phyloP scores from a whole-genome alignment of 2,888 invertebrate species.

The Odontothrips loti region DNA sequence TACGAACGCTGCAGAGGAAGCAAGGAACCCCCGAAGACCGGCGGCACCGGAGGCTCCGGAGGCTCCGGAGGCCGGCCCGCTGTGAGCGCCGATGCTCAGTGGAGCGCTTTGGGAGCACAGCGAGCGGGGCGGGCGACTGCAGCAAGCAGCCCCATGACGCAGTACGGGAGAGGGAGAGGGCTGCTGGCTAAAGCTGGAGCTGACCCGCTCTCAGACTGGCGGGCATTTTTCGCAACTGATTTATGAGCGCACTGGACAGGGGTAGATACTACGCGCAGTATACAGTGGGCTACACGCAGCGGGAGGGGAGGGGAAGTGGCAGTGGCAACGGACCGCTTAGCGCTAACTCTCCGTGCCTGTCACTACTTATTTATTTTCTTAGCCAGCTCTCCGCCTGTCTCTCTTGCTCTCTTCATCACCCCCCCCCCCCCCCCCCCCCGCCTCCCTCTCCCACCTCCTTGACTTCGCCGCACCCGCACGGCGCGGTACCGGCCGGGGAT shows the following conservation, averaged over 20 bases:
- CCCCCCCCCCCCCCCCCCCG: not conserved
- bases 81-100: not conserved
- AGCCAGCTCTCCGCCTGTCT: not conserved
- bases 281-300: not conserved
- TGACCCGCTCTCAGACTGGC: not conserved
- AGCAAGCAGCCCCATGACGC: not conserved
- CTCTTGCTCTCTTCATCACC: not conserved
- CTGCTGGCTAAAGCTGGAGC: not conserved
- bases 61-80: too few relatives aligned
- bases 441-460: not conserved
- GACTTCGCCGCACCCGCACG: too few relatives aligned
- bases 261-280: conserved; percentile 15
- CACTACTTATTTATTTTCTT: not conserved
- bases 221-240: conserved; percentile 21
- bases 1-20: too few relatives aligned
- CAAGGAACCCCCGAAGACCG: too few relatives aligned
- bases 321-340: not conserved
- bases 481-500: too few relatives aligned
- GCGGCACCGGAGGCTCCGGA: too few relatives aligned
- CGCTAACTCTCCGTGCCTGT: not conserved
- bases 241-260: conserved; percentile 6
- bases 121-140: not conserved
- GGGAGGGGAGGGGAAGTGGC: not conserved
- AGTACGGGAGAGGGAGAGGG: not conserved
- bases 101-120: not conserved